These are phyloP conservation scores for Clinocottus analis DNA, from an alignment of 2,113 vertebrate species.

Conservation along the genomic window DNA sequence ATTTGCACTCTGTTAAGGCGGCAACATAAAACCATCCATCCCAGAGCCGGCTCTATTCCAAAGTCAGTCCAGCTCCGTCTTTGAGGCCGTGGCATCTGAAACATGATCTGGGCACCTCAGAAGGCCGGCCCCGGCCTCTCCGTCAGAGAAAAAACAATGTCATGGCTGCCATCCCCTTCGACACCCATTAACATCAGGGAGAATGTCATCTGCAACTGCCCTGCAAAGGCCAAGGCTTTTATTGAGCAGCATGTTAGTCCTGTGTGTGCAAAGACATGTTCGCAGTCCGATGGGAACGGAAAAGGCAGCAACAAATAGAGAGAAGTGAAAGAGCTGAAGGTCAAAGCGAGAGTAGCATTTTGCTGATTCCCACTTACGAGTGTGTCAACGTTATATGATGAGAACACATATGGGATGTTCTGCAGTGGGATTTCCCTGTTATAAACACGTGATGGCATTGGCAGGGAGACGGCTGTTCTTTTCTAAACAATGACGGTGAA, in stretches of 20 bases:
- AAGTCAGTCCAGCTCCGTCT: constrained; percentile 35
- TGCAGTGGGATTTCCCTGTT: constrained; percentile 73
- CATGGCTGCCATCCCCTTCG: constrained; percentile 27
- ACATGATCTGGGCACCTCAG: constrained; percentile 55
- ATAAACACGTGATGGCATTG: constrained; percentile 75
- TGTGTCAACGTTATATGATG: not conserved
- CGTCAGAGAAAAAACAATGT: constrained; percentile 57
- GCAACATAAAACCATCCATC: constrained; percentile 23
- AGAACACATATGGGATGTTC: constrained; percentile 32
- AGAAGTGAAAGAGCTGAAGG: constrained; percentile 28
- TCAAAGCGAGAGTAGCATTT: not conserved
- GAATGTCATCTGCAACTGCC: constrained; percentile 53
- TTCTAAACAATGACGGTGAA: constrained; percentile 73
- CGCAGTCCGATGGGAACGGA: not conserved
- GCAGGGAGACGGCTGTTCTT: constrained; percentile 70
- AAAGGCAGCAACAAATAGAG: constrained; percentile 20
- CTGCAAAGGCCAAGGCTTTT: constrained; percentile 43
- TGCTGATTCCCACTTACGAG: not conserved
- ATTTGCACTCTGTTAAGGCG: not conserved
- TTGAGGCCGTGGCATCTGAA: constrained; percentile 61
- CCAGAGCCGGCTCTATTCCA: constrained; percentile 23
- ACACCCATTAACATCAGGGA: constrained; percentile 52
- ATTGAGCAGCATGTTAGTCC: constrained; percentile 22
- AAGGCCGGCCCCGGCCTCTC: constrained; percentile 35
- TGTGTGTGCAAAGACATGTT: constrained; percentile 4